A percentile compares a stretch with the other conserved stretches of the same genome.
Conservation (phyloP, 2,888 invertebrate genomes). For the Ceriagrion tenellum region DNA sequence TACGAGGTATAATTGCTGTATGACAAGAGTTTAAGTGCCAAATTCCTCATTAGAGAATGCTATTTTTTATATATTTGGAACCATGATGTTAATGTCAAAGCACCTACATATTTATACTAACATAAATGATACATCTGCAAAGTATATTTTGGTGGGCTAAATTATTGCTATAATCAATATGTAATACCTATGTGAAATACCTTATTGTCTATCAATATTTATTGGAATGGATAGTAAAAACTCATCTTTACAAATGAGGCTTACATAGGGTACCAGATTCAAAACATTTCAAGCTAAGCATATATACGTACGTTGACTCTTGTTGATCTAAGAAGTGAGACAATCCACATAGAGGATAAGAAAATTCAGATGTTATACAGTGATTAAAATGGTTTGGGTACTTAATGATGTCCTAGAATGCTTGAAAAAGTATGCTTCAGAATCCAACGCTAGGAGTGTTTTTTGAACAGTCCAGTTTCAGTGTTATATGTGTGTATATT, state of each 20-base stretch:
- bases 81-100: constrained; percentile 53
- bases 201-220: constrained; percentile 13
- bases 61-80: constrained; percentile 61
- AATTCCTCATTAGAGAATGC: constrained; percentile 64
- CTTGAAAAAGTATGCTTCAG: constrained; percentile 27
- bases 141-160: constrained; percentile 64
- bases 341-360: constrained; percentile 43
- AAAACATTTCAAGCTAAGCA: constrained; percentile 27
- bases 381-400: constrained; percentile 17
- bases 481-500: constrained; percentile 29
- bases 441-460: not conserved
- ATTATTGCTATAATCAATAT: constrained; percentile 36
- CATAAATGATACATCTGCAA: constrained; percentile 54
- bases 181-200: not conserved
- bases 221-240: not conserved
- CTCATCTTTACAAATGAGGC: constrained; percentile 36
- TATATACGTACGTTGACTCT: not conserved
- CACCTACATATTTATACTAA: constrained; percentile 57
- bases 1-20: constrained; percentile 36
- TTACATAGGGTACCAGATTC: not conserved
- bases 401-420: constrained; percentile 46
- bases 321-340: constrained; percentile 48
- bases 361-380: not conserved
- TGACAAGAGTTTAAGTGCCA: constrained; percentile 58
- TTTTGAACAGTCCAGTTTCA: not conserved